phyloP scores from a whole-genome alignment of 2,113 vertebrate species.

The Dasypus novemcinctus region DNA sequence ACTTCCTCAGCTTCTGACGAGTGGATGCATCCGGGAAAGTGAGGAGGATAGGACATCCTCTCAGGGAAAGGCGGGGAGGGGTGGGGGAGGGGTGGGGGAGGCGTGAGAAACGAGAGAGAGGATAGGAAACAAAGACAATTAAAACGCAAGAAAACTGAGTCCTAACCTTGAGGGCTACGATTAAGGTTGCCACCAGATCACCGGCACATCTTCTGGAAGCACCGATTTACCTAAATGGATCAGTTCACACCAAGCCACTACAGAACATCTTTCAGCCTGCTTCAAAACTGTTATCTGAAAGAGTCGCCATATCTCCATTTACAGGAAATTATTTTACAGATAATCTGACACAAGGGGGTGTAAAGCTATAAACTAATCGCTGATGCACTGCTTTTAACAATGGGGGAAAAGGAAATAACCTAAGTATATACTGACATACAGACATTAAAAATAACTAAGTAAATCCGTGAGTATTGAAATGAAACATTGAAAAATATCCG shows the following conservation, averaged over 20 bases:
- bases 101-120: not conserved
- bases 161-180: not conserved
- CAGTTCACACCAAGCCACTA: not conserved
- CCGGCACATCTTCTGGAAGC: not conserved
- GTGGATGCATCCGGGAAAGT: not conserved
- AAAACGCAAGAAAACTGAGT: too few species aligned
- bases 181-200: not conserved
- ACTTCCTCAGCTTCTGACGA: not conserved
- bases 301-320: not conserved
- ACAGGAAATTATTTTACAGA: not conserved
- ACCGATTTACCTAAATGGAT: not conserved
- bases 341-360: not conserved
- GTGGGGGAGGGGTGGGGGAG: not conserved
- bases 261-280: not conserved
- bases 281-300: conserved; percentile 1
- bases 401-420: not conserved
- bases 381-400: not conserved
- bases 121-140: too few species aligned
- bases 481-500: not conserved
- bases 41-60: not conserved
- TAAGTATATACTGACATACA: not conserved
- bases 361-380: not conserved
- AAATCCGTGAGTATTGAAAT: not conserved
- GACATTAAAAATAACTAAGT: not conserved
- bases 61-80: not conserved